A percentile compares a stretch with the other conserved stretches of the same genome.
Evolutionary conservation across 2,888 invertebrate genomes (phyloP).

Genomic region (Eupeodes luniger): DNA sequence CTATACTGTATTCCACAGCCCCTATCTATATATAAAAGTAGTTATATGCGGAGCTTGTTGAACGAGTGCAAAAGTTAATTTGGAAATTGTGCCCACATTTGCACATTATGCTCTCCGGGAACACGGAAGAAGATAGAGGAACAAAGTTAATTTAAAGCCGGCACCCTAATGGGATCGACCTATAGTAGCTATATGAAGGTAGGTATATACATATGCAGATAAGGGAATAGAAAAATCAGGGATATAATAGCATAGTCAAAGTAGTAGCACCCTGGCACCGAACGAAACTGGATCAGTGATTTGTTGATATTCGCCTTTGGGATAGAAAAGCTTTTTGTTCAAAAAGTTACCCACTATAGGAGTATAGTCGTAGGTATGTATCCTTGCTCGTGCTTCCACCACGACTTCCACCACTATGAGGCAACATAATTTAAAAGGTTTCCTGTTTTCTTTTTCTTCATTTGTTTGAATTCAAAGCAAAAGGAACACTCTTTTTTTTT

Average conservation of each 20-base stretch:
- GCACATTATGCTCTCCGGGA: slow-evolving; percentile 62
- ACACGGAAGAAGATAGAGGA: slow-evolving; percentile 42
- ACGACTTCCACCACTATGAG: background rate
- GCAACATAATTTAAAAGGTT: slow-evolving; percentile 56
- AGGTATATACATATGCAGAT: slow-evolving; percentile 26
- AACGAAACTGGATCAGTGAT: slow-evolving; percentile 63
- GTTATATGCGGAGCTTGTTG: slow-evolving; percentile 24
- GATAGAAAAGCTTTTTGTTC: slow-evolving; percentile 19
- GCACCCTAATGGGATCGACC: slow-evolving; percentile 64
- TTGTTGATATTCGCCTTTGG: slow-evolving; percentile 57
- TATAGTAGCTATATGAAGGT: background rate
- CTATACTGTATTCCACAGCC: no score
- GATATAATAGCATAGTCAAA: slow-evolving; percentile 16
- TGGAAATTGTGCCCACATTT: slow-evolving; percentile 72
- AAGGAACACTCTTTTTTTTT: slow-evolving; percentile 27
- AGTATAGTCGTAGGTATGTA: background rate
- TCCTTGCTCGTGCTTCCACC: background rate
- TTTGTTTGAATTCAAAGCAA: slow-evolving; percentile 52
- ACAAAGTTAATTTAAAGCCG: slow-evolving; percentile 71
- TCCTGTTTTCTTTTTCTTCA: slow-evolving; percentile 28
- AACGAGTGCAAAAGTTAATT: slow-evolving; percentile 73
- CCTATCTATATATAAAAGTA: background rate
- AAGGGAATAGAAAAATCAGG: slow-evolving; percentile 53
- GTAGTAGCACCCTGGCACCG: slow-evolving; percentile 23
- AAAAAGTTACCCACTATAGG: slow-evolving; percentile 8